Conservation (phyloP, 2,113 vertebrate species). For the Vidua macroura region DNA sequence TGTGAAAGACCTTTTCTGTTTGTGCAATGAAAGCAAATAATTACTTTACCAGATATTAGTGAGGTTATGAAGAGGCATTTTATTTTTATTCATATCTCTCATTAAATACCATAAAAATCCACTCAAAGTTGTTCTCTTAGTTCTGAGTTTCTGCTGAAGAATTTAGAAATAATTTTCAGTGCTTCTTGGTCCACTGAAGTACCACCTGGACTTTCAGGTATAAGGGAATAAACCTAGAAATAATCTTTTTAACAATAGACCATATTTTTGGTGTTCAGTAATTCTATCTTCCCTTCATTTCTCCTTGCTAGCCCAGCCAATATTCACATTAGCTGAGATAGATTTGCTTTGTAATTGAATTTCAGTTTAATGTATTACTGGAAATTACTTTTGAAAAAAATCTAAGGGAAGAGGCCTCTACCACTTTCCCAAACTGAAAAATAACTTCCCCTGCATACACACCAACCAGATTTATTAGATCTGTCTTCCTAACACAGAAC, state of each 20-base stretch:
- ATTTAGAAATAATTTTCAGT: background rate
- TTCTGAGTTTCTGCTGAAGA: background rate
- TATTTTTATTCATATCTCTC: background rate
- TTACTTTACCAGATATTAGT: background rate
- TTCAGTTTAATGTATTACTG: conserved; percentile 55
- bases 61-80: background rate
- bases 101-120: background rate
- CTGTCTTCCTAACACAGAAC: background rate
- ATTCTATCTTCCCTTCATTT: background rate
- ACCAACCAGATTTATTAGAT: background rate
- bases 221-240: background rate
- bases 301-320: background rate
- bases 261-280: background rate
- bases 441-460: background rate
- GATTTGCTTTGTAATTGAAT: conserved; percentile 55
- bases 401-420: background rate
- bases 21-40: background rate
- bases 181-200: background rate
- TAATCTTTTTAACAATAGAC: background rate
- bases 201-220: background rate
- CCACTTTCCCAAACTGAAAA: background rate
- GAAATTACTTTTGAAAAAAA: conserved; percentile 13
- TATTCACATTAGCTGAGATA: conserved; percentile 22
- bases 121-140: background rate
- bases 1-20: background rate